Percentiles rank a stretch among this genome's conserved stretches.
Evolutionary conservation across 1,140 invertebrate species (phyloP).

Genomic region (Zaprionus gabonicus): DNA sequence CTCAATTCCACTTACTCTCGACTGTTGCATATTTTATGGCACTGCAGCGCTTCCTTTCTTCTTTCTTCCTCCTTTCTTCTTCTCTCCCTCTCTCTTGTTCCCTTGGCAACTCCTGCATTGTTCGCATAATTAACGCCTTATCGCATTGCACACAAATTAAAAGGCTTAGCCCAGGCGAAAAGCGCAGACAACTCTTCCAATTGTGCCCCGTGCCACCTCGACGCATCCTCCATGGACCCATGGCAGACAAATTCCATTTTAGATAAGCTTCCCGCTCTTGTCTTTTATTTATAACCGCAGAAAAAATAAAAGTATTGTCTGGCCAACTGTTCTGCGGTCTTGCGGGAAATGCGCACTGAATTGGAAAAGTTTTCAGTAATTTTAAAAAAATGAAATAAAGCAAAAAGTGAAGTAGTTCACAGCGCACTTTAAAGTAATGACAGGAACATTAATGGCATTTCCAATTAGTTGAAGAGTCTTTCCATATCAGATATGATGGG

Average conservation of each 20-base stretch:
- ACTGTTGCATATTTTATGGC: conserved; percentile 34
- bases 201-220: conserved; percentile 20
- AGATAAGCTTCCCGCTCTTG: conserved; percentile 50
- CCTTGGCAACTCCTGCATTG: conserved; percentile 17
- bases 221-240: conserved; percentile 46
- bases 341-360: conserved; percentile 1
- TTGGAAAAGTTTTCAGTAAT: neutral
- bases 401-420: neutral
- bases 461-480: too few species aligned
- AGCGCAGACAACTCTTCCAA: conserved; percentile 33
- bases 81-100: neutral
- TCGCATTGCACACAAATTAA: conserved; percentile 67
- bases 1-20: neutral
- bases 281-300: conserved; percentile 48
- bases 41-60: conserved; percentile 3
- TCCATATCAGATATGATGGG: too few species aligned
- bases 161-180: conserved; percentile 52
- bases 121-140: conserved; percentile 68
- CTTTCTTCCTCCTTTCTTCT: neutral
- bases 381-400: neutral
- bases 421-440: neutral
- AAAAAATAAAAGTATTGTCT: conserved; percentile 14
- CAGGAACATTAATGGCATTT: too few species aligned
- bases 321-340: conserved; percentile 14
- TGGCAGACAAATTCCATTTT: conserved; percentile 49